A percentile compares a stretch with the other conserved stretches of the same genome.
These are phyloP conservation scores for Oreochromis spilurus DNA, from an alignment of 2,113 vertebrate genomes.

Conservation along the genomic window DNA sequence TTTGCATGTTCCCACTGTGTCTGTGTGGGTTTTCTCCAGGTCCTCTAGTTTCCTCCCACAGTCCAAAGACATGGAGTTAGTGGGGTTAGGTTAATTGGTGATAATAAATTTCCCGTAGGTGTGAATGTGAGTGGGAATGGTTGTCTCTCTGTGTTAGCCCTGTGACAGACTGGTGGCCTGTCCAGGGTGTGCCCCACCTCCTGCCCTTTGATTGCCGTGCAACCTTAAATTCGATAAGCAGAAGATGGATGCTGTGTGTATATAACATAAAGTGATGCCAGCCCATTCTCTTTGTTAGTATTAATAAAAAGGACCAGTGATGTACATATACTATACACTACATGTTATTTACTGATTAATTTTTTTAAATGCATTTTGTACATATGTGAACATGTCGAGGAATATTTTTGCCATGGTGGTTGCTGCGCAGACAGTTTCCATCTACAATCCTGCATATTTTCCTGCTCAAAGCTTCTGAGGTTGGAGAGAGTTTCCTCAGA, in stretches of 20 bases:
- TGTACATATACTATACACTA: background rate
- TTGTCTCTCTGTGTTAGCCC: background rate
- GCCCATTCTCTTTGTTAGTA: background rate
- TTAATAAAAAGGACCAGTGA: background rate
- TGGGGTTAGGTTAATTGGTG: background rate
- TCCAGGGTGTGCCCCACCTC: background rate
- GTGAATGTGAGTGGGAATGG: background rate
- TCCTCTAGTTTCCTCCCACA: background rate
- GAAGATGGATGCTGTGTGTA: background rate
- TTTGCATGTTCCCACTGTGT: background rate
- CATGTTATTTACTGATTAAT: background rate
- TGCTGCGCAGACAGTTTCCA: background rate
- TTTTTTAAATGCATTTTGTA: background rate
- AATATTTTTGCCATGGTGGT: background rate
- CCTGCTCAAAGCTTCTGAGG: background rate
- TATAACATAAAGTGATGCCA: background rate
- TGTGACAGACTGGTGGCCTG: background rate
- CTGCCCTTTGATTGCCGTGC: background rate
- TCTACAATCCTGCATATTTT: conserved; percentile 1
- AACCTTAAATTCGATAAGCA: background rate
- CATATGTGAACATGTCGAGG: background rate
- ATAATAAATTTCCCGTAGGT: background rate
- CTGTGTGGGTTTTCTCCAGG: background rate
- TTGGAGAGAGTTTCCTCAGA: background rate
- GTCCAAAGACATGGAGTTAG: background rate